Evolutionary conservation across 2,888 invertebrate genomes (phyloP), one percentile per base, ranked within the genome.

Genomic region (Melinaea menophilus): DNA sequence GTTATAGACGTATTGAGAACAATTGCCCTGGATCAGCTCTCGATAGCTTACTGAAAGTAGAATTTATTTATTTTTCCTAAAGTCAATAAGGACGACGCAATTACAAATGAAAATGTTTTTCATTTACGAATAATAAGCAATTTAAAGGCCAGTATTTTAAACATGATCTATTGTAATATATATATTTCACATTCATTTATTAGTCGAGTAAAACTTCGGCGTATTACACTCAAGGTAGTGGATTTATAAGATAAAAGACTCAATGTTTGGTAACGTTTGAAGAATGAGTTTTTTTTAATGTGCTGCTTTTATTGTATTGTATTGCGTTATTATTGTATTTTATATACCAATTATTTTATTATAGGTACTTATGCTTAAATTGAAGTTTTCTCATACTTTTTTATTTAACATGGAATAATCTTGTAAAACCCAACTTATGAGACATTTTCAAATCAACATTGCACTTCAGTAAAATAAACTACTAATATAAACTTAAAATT

Each of bases 1-100:
- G 64, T 58, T 58, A 48, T 59, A 56, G 59, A 62, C 59, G 57
- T 64, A 66, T 66, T 61, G 63, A 63, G 65, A 67, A 59, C 67
- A 68, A 69, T 70, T 70, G 60, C 58, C 65, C 64, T 68, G 64
- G 22, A 67, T 66, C 67, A 64, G 63, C 65, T 56, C 62, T 59
- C 54, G 55, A 65, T 22, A 22, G 22, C 63, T 62, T 63, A 51
- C 68, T 59, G 57, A 65, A 68, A 68, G 65, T 68, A 65, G 63
- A 63, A 22, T 22, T 22, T 22, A 22, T 22, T 22, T 22, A 22
- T 22, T 22, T 22, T 22, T 22, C 22, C 22, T 22, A 22, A 22
- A 22, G 22, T 22, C 0, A 22, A 22, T 22, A 22, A 22, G 22
- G 22, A 22, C 22, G 1, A 22, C n/a, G n/a, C 22, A 22, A 22